phyloP scores from a whole-genome alignment of 2,113 vertebrate species.

The Oceanodroma tethys region DNA sequence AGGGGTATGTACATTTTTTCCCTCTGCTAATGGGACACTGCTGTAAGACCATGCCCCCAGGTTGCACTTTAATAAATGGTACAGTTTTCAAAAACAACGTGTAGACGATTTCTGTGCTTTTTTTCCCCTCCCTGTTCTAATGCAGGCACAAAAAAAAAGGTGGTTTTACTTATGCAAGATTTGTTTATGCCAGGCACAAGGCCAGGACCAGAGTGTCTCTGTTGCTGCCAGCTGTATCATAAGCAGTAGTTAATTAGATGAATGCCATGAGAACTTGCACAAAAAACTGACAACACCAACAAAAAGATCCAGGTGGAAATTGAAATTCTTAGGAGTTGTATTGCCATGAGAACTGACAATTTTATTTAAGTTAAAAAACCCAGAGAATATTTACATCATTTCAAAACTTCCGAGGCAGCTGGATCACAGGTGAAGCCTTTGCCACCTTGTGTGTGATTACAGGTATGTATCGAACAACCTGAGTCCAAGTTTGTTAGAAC shows the following conservation, averaged over 20 bases:
- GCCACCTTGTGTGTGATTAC: background rate
- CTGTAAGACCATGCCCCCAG: constrained; percentile 36
- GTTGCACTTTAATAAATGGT: constrained; percentile 67
- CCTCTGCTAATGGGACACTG: background rate
- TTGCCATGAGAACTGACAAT: background rate
- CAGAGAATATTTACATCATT: background rate
- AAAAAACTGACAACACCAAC: background rate
- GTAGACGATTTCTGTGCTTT: background rate
- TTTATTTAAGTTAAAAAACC: constrained; percentile 45
- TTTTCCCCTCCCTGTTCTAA: rapidly evolving
- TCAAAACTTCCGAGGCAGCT: background rate
- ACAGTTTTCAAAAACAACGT: background rate
- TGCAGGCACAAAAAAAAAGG: background rate
- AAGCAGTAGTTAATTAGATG: background rate
- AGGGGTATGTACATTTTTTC: background rate
- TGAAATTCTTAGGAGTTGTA: background rate
- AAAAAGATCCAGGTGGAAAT: background rate
- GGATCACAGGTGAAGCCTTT: background rate
- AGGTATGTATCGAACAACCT: background rate
- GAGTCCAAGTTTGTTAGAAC: background rate
- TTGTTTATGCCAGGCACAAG: background rate
- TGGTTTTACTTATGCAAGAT: background rate
- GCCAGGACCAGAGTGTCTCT: background rate
- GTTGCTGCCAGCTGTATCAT: background rate
- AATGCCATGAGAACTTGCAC: background rate